These are phyloP conservation scores for Leptobrachium ailaonicum DNA, from an alignment of 2,113 vertebrate species.

Conservation along the genomic window DNA sequence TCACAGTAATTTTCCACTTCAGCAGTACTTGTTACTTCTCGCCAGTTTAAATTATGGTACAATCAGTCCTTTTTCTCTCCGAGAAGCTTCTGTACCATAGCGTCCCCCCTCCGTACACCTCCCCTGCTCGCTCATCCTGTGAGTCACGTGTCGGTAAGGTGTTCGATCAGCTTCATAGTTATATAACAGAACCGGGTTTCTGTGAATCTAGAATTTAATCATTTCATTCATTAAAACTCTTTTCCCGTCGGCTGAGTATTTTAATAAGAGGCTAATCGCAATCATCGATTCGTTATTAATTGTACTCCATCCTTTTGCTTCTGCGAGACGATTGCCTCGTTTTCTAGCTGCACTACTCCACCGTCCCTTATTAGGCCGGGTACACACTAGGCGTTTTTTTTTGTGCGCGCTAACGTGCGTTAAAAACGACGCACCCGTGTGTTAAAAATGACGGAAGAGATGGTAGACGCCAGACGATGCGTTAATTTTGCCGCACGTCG, in stretches of 20 bases:
- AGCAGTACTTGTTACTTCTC: constrained; percentile 15
- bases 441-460: no score
- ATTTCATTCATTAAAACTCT: neutral
- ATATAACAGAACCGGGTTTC: neutral
- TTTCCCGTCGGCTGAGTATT: neutral
- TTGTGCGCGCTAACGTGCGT: no score
- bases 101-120: neutral
- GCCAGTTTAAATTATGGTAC: constrained; percentile 32
- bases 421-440: no score
- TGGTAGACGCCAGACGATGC: no score
- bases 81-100: neutral
- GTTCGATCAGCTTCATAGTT: neutral
- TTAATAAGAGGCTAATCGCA: neutral
- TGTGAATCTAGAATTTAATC: neutral
- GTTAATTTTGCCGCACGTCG: no score
- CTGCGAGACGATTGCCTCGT: neutral
- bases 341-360: no score
- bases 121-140: neutral
- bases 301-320: no score
- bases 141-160: neutral
- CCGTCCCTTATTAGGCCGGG: no score
- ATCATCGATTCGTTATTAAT: no score
- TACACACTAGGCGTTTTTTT: no score
- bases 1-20: constrained; percentile 36
- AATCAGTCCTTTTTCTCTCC: constrained; percentile 1